Evolutionary conservation across 2,888 invertebrate species (phyloP).

Genomic region (Cheilosia pagana): DNA sequence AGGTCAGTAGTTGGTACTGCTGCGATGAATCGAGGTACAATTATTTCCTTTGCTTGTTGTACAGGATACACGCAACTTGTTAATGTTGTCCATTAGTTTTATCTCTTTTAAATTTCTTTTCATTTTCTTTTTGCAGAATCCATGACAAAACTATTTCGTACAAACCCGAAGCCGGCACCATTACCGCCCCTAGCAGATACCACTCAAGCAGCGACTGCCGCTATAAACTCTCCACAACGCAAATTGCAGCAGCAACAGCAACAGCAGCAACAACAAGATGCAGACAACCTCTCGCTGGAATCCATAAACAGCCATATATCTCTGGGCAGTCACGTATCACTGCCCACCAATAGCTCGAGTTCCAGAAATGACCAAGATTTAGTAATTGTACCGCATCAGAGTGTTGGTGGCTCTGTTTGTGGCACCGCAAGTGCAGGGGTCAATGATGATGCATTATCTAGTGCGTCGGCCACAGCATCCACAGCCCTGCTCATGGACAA

Average conservation of each 20-base stretch:
- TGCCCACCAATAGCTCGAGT: slow-evolving; percentile 73
- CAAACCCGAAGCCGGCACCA: slow-evolving; percentile 78
- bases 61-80: slow-evolving; percentile 59
- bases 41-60: slow-evolving; percentile 44
- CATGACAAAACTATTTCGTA: slow-evolving; percentile 83
- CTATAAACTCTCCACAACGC: slow-evolving; percentile 69
- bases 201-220: slow-evolving; percentile 77
- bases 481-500: slow-evolving; percentile 80
- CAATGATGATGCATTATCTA: slow-evolving; percentile 79
- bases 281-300: slow-evolving; percentile 81
- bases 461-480: slow-evolving; percentile 79
- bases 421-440: slow-evolving; percentile 59
- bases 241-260: slow-evolving; percentile 40
- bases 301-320: slow-evolving; percentile 81
- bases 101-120: slow-evolving; percentile 65
- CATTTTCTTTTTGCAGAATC: slow-evolving; percentile 79
- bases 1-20: slow-evolving; percentile 37
- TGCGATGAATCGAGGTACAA: slow-evolving; percentile 1
- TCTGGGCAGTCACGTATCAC: slow-evolving; percentile 75
- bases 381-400: slow-evolving; percentile 66
- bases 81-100: slow-evolving; percentile 73
- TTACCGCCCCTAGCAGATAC: slow-evolving; percentile 77
- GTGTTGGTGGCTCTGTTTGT: slow-evolving; percentile 20
- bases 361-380: slow-evolving; percentile 76
- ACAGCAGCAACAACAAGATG: slow-evolving; percentile 65